Percentiles rank a stretch among this genome's conserved stretches.
These are phyloP conservation scores for Siphlonurus alternatus DNA, from an alignment of 2,888 invertebrate genomes.

Conservation along the genomic window DNA sequence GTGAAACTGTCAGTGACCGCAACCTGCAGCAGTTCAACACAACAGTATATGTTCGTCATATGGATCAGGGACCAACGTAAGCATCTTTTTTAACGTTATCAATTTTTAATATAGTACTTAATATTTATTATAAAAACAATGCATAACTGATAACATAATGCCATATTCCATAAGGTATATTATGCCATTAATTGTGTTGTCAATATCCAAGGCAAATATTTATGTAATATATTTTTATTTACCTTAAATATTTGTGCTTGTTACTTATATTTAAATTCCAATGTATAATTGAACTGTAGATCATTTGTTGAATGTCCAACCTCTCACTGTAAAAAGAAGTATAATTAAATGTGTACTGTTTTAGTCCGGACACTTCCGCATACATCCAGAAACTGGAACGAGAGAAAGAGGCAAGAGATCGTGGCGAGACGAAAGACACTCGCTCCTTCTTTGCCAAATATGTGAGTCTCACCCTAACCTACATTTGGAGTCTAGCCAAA, in stretches of 20 bases:
- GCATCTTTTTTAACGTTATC: constrained; percentile 24
- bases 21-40: constrained; percentile 46
- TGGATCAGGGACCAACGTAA: constrained; percentile 65
- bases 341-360: too few relatives aligned
- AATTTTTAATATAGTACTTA: constrained; percentile 5
- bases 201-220: too few relatives aligned
- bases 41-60: constrained; percentile 58
- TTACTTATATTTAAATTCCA: too few relatives aligned
- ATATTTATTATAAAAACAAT: neutral
- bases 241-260: too few relatives aligned
- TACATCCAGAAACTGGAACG: constrained; percentile 87
- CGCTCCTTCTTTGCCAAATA: constrained; percentile 95
- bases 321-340: too few relatives aligned
- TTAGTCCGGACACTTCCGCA: constrained; percentile 89
- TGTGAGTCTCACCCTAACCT: constrained; percentile 41
- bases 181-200: too few relatives aligned
- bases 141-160: too few relatives aligned
- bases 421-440: constrained; percentile 83
- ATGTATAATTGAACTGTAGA: too few relatives aligned
- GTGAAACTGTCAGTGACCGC: constrained; percentile 24
- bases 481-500: constrained; percentile 13
- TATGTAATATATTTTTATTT: too few relatives aligned
- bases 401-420: constrained; percentile 76
- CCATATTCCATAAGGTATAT: too few relatives aligned
- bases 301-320: too few relatives aligned